phyloP scores from a whole-genome alignment of 2,888 invertebrate species.

The Onchidella celtica region DNA sequence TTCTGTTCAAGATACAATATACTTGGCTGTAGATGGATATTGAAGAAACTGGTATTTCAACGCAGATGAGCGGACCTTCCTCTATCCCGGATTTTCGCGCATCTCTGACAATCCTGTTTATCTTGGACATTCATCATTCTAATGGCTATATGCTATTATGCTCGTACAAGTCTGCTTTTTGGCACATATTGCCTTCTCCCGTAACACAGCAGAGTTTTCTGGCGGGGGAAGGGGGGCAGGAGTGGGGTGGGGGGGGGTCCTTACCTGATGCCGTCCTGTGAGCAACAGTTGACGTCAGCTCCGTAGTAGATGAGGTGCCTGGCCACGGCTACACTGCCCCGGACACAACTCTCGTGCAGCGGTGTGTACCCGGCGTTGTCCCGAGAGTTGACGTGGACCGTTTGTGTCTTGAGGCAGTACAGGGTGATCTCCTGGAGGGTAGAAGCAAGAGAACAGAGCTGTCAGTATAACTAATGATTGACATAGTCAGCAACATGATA shows the following conservation, averaged over 20 bases:
- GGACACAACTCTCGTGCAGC: constrained; percentile 93
- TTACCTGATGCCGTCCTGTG: constrained; percentile 89
- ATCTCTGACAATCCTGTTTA: no score
- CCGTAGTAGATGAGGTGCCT: constrained; percentile 91
- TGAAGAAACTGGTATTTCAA: no score
- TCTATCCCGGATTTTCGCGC: no score
- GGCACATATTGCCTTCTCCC: no score
- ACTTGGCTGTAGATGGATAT: no score
- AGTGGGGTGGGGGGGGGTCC: background rate
- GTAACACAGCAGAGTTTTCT: background rate
- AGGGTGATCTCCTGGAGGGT: constrained; percentile 89
- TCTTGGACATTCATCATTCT: no score
- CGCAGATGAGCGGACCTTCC: no score
- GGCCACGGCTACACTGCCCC: constrained; percentile 93
- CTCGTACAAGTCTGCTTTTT: no score
- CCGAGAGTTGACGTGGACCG: constrained; percentile 91
- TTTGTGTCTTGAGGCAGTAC: constrained; percentile 93
- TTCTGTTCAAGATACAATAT: no score
- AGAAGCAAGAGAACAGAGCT: background rate
- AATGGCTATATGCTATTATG: no score
- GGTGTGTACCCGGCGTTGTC: constrained; percentile 93
- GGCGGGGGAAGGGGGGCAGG: background rate
- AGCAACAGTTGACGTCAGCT: constrained; percentile 94
- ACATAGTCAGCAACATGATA: no score
- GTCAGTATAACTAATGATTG: background rate